phyloP scores from a whole-genome alignment of 2,888 invertebrate genomes.

The Pristionchus entomophagus region DNA sequence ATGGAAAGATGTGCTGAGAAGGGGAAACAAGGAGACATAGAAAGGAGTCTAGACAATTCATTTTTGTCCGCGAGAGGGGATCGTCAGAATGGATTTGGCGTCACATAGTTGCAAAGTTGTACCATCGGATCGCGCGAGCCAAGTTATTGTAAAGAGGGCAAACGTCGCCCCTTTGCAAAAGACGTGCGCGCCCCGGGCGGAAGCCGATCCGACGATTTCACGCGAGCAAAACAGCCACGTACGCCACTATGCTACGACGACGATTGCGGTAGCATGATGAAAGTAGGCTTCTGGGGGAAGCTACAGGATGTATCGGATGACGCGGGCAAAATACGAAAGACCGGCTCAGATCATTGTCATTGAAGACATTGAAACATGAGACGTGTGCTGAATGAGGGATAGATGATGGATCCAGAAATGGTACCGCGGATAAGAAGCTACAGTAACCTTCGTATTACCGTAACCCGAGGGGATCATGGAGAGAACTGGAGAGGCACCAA shows the following conservation, averaged over 20 bases:
- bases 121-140: background rate
- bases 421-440: too few relatives aligned
- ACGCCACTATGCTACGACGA: background rate
- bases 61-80: background rate
- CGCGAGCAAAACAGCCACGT: background rate
- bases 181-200: background rate
- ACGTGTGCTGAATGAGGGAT: background rate
- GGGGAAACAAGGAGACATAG: background rate
- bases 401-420: background rate
- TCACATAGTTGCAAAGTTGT: background rate
- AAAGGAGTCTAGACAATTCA: slow-evolving; percentile 6
- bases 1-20: background rate
- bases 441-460: background rate
- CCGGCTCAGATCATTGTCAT: background rate
- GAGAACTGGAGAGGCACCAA: background rate
- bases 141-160: slow-evolving; percentile 7
- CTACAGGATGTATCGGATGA: slow-evolving; percentile 21
- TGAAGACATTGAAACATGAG: slow-evolving; percentile 9
- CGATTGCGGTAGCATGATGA: background rate
- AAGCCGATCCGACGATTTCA: background rate
- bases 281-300: background rate
- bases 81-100: background rate
- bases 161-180: background rate
- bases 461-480: background rate
- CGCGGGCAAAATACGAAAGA: background rate